These are phyloP conservation scores for Agrochola lota DNA, from an alignment of 2,888 invertebrate genomes.

Conservation along the genomic window DNA sequence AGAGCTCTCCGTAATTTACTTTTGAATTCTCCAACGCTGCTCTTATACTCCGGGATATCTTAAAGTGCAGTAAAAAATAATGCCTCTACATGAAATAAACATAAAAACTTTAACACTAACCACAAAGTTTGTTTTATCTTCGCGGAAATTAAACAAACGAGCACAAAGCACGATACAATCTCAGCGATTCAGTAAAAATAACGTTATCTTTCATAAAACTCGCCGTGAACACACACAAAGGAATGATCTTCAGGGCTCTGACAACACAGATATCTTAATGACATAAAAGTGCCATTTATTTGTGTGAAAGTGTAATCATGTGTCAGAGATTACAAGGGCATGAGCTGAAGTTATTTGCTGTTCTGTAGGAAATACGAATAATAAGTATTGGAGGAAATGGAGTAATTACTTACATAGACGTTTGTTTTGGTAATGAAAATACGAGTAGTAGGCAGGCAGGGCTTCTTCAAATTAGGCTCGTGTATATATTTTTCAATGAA, in stretches of 20 bases:
- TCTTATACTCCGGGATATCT: neutral
- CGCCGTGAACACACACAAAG: conserved; percentile 36
- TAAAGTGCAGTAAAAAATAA: conserved; percentile 2
- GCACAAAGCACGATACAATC: conserved; percentile 26
- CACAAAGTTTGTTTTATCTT: conserved; percentile 21
- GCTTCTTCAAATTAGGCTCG: too few relatives aligned
- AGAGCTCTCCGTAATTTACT: neutral
- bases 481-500: too few relatives aligned
- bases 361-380: too few relatives aligned
- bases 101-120: conserved; percentile 20
- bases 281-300: conserved; percentile 1
- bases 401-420: too few relatives aligned
- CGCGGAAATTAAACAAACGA: conserved; percentile 35
- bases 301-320: neutral
- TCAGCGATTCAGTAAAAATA: conserved; percentile 27
- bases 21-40: neutral
- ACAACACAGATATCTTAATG: neutral
- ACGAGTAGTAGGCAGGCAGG: too few relatives aligned
- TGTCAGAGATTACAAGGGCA: too few relatives aligned
- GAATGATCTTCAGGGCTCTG: neutral
- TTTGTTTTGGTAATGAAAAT: too few relatives aligned
- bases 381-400: too few relatives aligned
- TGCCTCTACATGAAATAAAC: neutral
- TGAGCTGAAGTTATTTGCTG: neutral
- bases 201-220: conserved; percentile 25